phyloP scores from a whole-genome alignment of 92 coral and sea anemone species.

The Zoanthus solanderi region DNA sequence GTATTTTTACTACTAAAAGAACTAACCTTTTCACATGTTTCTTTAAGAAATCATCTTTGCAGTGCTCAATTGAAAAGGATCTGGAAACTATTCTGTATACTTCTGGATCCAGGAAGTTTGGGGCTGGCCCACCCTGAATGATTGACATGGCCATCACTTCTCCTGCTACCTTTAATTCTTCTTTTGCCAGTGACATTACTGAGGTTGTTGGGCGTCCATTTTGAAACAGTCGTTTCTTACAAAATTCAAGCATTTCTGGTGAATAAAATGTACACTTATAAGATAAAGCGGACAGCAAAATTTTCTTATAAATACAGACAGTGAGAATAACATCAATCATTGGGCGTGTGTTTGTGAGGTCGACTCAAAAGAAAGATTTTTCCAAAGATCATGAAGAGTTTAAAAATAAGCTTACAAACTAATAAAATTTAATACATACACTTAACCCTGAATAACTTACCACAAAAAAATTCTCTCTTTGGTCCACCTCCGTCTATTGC shows the following conservation, averaged over 20 bases:
- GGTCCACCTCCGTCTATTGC: conserved; percentile 67
- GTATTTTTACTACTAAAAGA: conserved; percentile 27
- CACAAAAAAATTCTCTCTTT: conserved; percentile 61
- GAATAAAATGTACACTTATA: conserved; percentile 12
- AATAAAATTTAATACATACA: too few species aligned
- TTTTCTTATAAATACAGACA: conserved; percentile 15
- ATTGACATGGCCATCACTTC: conserved; percentile 78
- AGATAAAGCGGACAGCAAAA: conserved; percentile 13
- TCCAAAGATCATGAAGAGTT: too few species aligned
- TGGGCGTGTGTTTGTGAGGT: too few species aligned
- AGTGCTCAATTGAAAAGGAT: conserved; percentile 52
- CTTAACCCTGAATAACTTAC: too few species aligned
- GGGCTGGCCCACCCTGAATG: conserved; percentile 69
- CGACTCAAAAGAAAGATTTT: too few species aligned
- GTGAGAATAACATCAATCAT: too few species aligned
- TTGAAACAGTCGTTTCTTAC: conserved; percentile 60
- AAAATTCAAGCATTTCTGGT: conserved; percentile 60
- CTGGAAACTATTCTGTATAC: conserved; percentile 56
- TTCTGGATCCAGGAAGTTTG: conserved; percentile 56
- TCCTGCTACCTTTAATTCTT: conserved; percentile 60
- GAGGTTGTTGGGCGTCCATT: conserved; percentile 62
- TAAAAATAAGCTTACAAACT: too few species aligned
- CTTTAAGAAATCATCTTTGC: too few species aligned
- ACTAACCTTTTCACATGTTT: conserved; percentile 55
- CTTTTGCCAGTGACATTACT: conserved; percentile 43